Percentiles rank a stretch among this genome's conserved stretches.
Conservation (phyloP, 2,888 invertebrate genomes). For the Perithous albicinctus region DNA sequence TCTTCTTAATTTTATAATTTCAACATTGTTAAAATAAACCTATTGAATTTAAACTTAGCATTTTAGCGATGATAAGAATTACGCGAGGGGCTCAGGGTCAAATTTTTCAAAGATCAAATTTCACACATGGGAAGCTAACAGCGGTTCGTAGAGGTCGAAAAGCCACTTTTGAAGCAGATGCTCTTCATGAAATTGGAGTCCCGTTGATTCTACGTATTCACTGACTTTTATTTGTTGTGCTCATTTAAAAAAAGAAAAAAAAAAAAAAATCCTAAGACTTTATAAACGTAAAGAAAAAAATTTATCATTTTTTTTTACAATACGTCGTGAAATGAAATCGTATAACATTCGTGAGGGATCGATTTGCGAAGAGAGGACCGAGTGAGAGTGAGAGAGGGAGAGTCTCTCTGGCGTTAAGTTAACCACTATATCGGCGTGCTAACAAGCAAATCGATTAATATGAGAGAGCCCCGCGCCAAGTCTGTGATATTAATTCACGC, state of each 20-base stretch:
- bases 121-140: constrained; percentile 9
- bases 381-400: neutral
- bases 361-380: neutral
- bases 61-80: constrained; percentile 1
- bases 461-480: constrained; percentile 55
- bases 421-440: constrained; percentile 63
- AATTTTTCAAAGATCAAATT: constrained; percentile 39
- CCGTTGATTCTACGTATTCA: too few relatives aligned
- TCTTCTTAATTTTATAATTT: too few relatives aligned
- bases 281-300: neutral
- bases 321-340: neutral
- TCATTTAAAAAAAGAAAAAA: too few relatives aligned
- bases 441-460: constrained; percentile 73
- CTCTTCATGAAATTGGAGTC: constrained; percentile 1
- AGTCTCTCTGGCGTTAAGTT: constrained; percentile 51
- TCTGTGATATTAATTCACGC: constrained; percentile 71
- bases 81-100: neutral
- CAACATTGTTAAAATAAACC: neutral
- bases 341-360: constrained; percentile 27
- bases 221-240: too few relatives aligned
- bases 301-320: constrained; percentile 1
- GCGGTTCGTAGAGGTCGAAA: constrained; percentile 23
- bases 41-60: neutral
- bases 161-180: constrained; percentile 35
- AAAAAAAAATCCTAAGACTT: neutral